Conservation (phyloP, 2,113 vertebrate genomes). For the Mastomys natalensis region DNA sequence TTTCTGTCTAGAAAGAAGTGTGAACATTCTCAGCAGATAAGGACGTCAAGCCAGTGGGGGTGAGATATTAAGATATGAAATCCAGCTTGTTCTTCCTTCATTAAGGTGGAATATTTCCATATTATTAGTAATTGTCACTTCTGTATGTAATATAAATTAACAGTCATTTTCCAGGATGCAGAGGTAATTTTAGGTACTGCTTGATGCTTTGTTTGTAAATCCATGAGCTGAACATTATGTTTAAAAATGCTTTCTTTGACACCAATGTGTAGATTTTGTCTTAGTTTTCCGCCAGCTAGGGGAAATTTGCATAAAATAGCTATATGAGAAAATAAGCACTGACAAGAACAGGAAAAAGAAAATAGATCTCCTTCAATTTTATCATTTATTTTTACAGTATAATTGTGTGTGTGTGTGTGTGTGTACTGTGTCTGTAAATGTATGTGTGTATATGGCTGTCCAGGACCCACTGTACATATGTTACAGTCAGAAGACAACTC, state of each 20-base stretch:
- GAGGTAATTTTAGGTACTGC: constrained; percentile 16
- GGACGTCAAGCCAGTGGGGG: constrained; percentile 24
- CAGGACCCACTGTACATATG: background rate
- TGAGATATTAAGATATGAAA: background rate
- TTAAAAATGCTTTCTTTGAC: constrained; percentile 44
- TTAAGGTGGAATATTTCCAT: constrained; percentile 54
- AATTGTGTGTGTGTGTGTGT: background rate
- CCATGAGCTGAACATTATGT: background rate
- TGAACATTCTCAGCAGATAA: constrained; percentile 12
- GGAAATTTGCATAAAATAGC: background rate
- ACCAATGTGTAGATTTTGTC: background rate
- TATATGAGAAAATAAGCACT: background rate
- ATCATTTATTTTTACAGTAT: background rate
- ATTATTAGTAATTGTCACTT: constrained; percentile 46
- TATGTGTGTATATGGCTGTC: background rate
- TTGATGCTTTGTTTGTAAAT: constrained; percentile 46
- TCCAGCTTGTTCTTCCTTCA: constrained; percentile 5
- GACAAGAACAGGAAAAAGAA: background rate
- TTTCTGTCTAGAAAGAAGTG: constrained; percentile 36
- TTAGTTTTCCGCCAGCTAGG: background rate
- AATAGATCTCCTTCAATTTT: background rate
- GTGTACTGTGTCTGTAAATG: background rate
- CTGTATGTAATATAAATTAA: constrained; percentile 19
- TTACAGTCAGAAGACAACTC: background rate
- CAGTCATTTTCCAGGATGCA: constrained; percentile 26